phyloP scores from a whole-genome alignment of 2,113 vertebrate species.

The Lathamus discolor region DNA sequence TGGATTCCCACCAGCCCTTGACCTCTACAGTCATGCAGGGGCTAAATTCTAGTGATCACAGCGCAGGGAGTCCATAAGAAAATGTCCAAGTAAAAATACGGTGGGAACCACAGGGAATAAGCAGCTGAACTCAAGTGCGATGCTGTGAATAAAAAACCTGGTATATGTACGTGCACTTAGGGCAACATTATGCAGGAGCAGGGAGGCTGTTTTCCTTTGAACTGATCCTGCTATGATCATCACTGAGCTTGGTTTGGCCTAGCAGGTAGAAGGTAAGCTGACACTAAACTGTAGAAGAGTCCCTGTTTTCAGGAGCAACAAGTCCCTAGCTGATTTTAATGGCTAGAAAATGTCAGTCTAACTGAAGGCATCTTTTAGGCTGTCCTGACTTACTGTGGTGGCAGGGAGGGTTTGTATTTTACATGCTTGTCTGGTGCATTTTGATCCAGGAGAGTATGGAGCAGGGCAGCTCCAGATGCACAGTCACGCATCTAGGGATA shows the following conservation, averaged over 20 bases:
- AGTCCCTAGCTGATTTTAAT: not conserved
- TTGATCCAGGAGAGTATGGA: not conserved
- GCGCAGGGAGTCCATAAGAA: not conserved
- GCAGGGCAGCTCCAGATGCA: not conserved
- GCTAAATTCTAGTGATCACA: not conserved
- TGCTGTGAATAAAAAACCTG: not conserved
- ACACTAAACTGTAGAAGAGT: not conserved
- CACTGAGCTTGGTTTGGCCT: not conserved
- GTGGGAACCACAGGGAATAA: not conserved
- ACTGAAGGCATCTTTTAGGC: not conserved
- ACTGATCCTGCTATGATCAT: not conserved
- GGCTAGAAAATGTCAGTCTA: not conserved
- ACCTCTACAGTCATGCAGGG: not conserved
- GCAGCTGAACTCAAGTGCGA: not conserved
- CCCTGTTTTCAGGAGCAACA: not conserved
- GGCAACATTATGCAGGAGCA: not conserved
- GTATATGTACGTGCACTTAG: not conserved
- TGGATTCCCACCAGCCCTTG: not conserved
- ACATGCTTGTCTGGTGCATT: not conserved
- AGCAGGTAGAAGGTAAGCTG: not conserved
- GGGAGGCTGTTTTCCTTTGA: not conserved
- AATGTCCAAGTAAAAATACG: not conserved
- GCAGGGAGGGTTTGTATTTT: not conserved
- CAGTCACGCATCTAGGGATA: not conserved
- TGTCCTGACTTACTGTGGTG: not conserved